phyloP scores from a whole-genome alignment of 2,797 vertebrate species.

The Orestias chungarensis region DNA sequence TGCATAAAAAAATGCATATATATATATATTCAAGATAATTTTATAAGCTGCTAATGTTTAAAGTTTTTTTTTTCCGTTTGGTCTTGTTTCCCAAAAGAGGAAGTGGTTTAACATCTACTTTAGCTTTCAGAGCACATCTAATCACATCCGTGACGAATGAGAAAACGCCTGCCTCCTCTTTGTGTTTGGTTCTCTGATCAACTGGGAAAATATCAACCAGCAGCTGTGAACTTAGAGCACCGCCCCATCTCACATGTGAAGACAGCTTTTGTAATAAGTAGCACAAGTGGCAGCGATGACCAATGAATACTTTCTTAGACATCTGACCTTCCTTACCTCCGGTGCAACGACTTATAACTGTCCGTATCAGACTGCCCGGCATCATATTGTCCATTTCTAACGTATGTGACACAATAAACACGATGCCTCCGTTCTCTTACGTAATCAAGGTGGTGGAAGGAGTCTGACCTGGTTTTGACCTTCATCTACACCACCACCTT shows the following conservation, averaged over 20 bases:
- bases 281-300: constrained; percentile 32
- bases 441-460: constrained; percentile 42
- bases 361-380: constrained; percentile 37
- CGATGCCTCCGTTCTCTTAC: constrained; percentile 41
- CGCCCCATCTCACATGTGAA: constrained; percentile 49
- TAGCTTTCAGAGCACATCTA: constrained; percentile 43
- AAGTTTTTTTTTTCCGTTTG: constrained; percentile 61
- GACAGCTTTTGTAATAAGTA: constrained; percentile 36
- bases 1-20: constrained; percentile 32
- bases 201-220: constrained; percentile 36
- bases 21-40: constrained; percentile 62
- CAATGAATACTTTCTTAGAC: constrained; percentile 51
- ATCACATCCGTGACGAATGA: constrained; percentile 29
- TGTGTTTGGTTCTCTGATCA: constrained; percentile 23
- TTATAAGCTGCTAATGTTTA: constrained; percentile 83
- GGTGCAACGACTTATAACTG: constrained; percentile 18
- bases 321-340: constrained; percentile 41
- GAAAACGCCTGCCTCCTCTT: constrained; percentile 25
- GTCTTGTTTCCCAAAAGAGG: constrained; percentile 40
- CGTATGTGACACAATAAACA: constrained; percentile 39
- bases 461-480: constrained; percentile 25
- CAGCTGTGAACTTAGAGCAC: constrained; percentile 58
- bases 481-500: constrained; percentile 26
- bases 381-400: constrained; percentile 27
- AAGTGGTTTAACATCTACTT: constrained; percentile 40